Evolutionary conservation across 37 sponge, comb jelly and placozoan genomes (phyloP).

Genomic region (Petrosia ficiformis): DNA sequence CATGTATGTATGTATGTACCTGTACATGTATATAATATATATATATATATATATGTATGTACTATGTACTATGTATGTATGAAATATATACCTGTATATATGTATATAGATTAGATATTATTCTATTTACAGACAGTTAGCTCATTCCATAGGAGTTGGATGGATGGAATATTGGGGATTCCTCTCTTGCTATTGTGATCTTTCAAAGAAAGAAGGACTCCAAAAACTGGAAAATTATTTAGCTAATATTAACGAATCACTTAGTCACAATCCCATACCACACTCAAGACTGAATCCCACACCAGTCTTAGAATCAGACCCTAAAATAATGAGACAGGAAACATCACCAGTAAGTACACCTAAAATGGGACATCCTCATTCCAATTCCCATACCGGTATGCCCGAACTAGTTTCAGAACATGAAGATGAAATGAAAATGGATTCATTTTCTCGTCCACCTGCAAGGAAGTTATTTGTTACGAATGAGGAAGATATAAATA

Average conservation of each 20-base stretch:
- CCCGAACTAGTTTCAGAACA: no score
- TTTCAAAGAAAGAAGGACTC: constrained; percentile 66
- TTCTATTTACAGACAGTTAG: constrained; percentile 54
- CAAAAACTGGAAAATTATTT: constrained; percentile 65
- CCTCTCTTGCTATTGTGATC: constrained; percentile 59
- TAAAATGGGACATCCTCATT: not conserved
- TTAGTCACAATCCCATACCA: not conserved
- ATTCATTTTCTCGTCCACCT: no score
- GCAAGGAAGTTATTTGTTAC: no score
- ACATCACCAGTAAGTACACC: not conserved
- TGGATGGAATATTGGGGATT: constrained; percentile 95
- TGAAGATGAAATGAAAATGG: no score
- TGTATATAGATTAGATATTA: not conserved
- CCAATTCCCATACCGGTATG: no score
- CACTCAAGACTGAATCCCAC: no score
- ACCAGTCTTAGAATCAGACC: not conserved
- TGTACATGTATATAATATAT: no score
- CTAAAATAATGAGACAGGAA: not conserved
- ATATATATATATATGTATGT: not conserved
- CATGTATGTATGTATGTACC: not conserved
- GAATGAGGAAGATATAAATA: no score
- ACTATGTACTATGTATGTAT: not conserved
- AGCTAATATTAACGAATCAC: constrained; percentile 5
- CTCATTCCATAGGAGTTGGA: constrained; percentile 38
- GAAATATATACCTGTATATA: not conserved